Conservation (phyloP, 2,888 invertebrate species). For the Deroplatys truncata region DNA sequence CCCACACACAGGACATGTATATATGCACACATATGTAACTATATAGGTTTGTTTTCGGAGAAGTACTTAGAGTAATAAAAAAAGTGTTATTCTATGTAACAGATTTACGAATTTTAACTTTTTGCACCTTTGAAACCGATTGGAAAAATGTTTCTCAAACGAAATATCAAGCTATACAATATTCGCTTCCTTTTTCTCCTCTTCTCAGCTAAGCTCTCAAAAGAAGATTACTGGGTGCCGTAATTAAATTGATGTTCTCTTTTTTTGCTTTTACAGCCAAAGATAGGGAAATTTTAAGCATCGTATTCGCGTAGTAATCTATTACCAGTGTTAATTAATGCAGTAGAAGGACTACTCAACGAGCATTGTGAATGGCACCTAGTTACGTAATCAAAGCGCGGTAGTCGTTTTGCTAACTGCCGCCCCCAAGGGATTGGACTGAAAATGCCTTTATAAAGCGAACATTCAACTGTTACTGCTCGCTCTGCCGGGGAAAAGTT, state of each 20-base stretch:
- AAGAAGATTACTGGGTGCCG: neutral
- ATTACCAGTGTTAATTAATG: neutral
- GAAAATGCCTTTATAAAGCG: neutral
- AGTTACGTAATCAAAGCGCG: neutral
- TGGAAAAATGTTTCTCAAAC: too few species aligned
- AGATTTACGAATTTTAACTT: too few species aligned
- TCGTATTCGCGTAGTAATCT: neutral
- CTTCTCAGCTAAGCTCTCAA: neutral
- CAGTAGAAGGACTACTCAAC: neutral
- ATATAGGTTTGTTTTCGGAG: too few species aligned
- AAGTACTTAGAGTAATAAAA: too few species aligned
- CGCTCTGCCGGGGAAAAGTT: neutral
- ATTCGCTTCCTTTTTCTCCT: neutral
- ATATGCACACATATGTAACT: too few species aligned
- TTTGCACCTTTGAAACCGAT: too few species aligned
- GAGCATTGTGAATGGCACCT: neutral
- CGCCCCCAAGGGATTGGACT: neutral
- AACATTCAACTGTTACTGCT: neutral
- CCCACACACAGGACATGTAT: too few species aligned
- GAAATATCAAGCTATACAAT: too few species aligned
- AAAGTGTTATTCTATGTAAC: too few species aligned
- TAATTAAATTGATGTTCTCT: neutral
- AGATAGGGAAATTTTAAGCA: neutral
- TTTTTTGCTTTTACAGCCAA: neutral
- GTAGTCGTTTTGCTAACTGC: neutral